Conservation (phyloP, 1,140 invertebrate species). For the Orchesella cincta region DNA sequence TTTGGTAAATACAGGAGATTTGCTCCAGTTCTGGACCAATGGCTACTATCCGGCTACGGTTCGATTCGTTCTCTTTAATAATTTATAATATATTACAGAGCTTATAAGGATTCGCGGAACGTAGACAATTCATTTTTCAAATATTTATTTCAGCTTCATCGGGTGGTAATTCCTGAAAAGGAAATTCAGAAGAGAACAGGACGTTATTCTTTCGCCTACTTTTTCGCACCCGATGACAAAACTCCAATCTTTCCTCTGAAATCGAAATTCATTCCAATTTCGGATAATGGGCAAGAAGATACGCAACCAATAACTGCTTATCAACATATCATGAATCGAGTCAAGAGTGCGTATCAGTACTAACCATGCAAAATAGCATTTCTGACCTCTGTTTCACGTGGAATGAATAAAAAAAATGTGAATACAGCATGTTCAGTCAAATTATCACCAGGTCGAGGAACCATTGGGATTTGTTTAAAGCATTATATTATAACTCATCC, state of each 20-base stretch:
- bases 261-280: not conserved
- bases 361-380: not conserved
- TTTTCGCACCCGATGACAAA: slow-evolving; percentile 34
- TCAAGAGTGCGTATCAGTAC: slow-evolving; percentile 17
- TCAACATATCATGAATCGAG: slow-evolving; percentile 14
- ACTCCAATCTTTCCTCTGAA: slow-evolving; percentile 13
- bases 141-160: slow-evolving; percentile 25
- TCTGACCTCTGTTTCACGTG: no score
- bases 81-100: not conserved
- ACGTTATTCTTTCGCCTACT: slow-evolving; percentile 34
- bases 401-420: no score
- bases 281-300: not conserved
- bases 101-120: not conserved
- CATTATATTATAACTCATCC: no score
- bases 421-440: no score
- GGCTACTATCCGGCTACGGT: slow-evolving; percentile 70
- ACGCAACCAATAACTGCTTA: slow-evolving; percentile 12
- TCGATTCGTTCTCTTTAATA: no score
- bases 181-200: not conserved
- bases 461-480: no score
- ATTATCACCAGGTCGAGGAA: no score
- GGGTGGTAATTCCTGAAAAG: slow-evolving; percentile 37
- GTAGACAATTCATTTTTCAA: not conserved
- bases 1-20: slow-evolving; percentile 75
- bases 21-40: slow-evolving; percentile 74